A percentile compares a stretch with the other conserved stretches of the same genome.
phyloP scores from a whole-genome alignment of 2,113 vertebrate species.

The Carollia perspicillata region DNA sequence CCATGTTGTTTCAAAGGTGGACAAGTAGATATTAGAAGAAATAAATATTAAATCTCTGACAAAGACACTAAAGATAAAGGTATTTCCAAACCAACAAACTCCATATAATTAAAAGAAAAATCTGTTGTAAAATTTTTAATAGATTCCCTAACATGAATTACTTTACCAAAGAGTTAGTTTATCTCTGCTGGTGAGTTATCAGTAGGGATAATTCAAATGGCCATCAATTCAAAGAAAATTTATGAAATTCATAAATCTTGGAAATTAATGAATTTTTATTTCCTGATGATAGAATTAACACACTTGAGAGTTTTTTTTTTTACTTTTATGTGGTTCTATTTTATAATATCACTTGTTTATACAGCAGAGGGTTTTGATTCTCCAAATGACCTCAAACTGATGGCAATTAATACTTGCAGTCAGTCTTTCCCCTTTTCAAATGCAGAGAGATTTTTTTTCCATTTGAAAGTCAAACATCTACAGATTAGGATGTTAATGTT shows the following conservation, averaged over 20 bases:
- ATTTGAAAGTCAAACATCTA: not conserved
- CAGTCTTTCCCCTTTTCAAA: not conserved
- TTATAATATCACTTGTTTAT: not conserved
- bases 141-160: not conserved
- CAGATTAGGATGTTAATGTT: not conserved
- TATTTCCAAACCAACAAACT: not conserved
- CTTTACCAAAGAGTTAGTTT: not conserved
- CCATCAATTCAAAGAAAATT: not conserved
- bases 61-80: conserved; percentile 9
- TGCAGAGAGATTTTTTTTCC: not conserved
- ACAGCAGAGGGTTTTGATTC: not conserved
- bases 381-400: not conserved
- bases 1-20: not conserved
- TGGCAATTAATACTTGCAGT: not conserved
- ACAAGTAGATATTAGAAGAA: not conserved
- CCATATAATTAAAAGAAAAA: not conserved
- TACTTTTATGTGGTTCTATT: not conserved
- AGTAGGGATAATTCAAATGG: not conserved
- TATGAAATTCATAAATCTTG: not conserved
- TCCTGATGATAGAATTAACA: not conserved
- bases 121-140: not conserved
- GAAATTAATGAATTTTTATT: not conserved
- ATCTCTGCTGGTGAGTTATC: not conserved
- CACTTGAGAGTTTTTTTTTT: not conserved
- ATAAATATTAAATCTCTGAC: not conserved